phyloP scores from a whole-genome alignment of 2,113 vertebrate species.

The Lamprotornis superbus region DNA sequence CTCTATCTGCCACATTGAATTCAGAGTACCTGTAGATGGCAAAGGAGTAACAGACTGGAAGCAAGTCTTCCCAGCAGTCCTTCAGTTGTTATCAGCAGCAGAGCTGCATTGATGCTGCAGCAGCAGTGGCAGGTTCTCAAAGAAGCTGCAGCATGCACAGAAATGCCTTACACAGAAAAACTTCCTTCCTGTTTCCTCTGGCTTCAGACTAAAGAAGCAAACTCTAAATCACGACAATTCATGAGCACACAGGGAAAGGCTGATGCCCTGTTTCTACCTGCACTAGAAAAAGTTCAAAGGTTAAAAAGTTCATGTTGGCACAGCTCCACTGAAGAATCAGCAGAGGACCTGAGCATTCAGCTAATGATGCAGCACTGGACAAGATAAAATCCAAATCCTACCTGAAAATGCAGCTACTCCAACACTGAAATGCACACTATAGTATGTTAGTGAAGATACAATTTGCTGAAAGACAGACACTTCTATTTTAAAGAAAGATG shows the following conservation, averaged over 20 bases:
- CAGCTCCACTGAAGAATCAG: background rate
- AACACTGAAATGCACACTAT: background rate
- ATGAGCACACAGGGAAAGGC: background rate
- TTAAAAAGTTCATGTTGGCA: background rate
- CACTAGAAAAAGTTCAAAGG: background rate
- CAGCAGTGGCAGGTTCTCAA: constrained; percentile 28
- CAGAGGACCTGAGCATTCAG: background rate
- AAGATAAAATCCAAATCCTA: background rate
- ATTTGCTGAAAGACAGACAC: background rate
- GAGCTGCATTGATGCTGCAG: background rate
- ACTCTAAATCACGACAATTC: background rate
- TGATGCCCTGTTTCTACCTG: background rate
- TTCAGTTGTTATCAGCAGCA: background rate
- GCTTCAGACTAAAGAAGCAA: constrained; percentile 15
- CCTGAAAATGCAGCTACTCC: background rate
- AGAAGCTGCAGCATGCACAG: background rate
- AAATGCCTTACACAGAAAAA: constrained; percentile 26
- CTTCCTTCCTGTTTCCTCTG: constrained; percentile 15
- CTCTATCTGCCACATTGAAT: background rate
- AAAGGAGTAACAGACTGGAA: background rate
- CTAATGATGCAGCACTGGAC: background rate
- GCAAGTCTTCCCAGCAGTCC: background rate
- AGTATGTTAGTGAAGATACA: background rate
- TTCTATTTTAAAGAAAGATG: background rate
- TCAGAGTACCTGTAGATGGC: background rate